Conservation (phyloP, 2,888 invertebrate genomes). For the Ophion slaviceki region DNA sequence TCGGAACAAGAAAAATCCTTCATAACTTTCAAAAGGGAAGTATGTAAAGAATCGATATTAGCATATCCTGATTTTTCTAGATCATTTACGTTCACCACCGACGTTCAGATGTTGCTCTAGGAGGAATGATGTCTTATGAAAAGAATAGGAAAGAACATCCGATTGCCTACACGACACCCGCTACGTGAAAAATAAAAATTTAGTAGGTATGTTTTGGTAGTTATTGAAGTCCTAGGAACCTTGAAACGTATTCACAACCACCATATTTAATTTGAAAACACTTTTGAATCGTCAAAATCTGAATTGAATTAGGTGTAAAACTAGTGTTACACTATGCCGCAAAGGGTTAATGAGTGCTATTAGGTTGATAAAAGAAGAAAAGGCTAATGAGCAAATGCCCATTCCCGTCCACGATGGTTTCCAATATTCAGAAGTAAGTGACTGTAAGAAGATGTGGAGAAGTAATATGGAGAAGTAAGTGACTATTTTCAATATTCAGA, state of each 20-base stretch:
- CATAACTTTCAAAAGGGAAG: slow-evolving; percentile 22
- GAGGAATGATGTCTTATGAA: slow-evolving; percentile 75
- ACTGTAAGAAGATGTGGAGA: too few relatives aligned
- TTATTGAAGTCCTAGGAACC: too few relatives aligned
- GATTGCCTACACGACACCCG: slow-evolving; percentile 64
- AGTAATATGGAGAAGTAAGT: too few relatives aligned
- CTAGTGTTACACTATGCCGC: too few relatives aligned
- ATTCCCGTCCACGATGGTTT: neutral
- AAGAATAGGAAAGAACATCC: slow-evolving; percentile 72
- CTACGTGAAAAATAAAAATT: too few relatives aligned
- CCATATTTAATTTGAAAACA: too few relatives aligned
- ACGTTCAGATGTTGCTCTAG: slow-evolving; percentile 75
- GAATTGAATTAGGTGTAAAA: too few relatives aligned
- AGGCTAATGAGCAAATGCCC: neutral
- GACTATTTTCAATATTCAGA: too few relatives aligned
- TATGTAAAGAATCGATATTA: slow-evolving; percentile 50
- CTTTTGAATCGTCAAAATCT: too few relatives aligned
- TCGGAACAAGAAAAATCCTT: slow-evolving; percentile 58
- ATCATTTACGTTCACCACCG: slow-evolving; percentile 76
- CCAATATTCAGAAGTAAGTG: too few relatives aligned
- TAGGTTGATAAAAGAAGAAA: slow-evolving; percentile 16
- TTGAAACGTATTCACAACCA: too few relatives aligned
- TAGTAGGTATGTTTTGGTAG: too few relatives aligned
- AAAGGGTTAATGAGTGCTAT: neutral
- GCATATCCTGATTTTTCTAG: slow-evolving; percentile 74